phyloP scores from a whole-genome alignment of 1,140 invertebrate genomes.

The Trichonephila clavipes region DNA sequence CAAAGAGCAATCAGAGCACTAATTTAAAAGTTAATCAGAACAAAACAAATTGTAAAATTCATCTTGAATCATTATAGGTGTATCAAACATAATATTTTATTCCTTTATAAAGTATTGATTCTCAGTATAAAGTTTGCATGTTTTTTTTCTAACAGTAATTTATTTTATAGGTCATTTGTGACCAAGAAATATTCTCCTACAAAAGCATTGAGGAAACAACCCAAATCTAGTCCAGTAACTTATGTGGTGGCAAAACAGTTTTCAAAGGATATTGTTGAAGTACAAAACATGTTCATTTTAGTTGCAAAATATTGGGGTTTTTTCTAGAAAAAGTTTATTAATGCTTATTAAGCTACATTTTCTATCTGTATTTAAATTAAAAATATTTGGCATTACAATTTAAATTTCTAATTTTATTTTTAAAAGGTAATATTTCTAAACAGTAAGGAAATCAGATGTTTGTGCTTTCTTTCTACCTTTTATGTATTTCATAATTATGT shows the following conservation, averaged over 20 bases:
- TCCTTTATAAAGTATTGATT: background rate
- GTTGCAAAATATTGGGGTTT: background rate
- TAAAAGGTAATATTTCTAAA: too few relatives aligned
- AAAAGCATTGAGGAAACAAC: slow-evolving; percentile 13
- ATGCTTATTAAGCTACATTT: background rate
- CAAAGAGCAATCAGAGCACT: too few relatives aligned
- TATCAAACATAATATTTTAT: too few relatives aligned
- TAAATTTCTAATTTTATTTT: background rate
- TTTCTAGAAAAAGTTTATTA: background rate
- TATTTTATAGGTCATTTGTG: slow-evolving; percentile 55
- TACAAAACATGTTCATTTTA: background rate
- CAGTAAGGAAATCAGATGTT: too few relatives aligned
- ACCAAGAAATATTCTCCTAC: slow-evolving; percentile 65
- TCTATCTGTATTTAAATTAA: background rate
- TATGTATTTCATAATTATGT: too few relatives aligned
- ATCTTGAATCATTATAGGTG: too few relatives aligned
- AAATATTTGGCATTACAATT: background rate
- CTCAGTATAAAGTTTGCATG: background rate
- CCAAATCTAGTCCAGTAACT: slow-evolving; percentile 42
- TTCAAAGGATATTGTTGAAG: slow-evolving; percentile 57
- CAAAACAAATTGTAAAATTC: too few relatives aligned
- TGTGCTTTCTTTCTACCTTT: too few relatives aligned
- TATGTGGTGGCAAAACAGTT: slow-evolving; percentile 68
- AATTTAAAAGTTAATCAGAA: too few relatives aligned
- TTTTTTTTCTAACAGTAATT: background rate